Evolutionary conservation across 2,888 invertebrate species (phyloP).

Genomic region (Rapana venosa): DNA sequence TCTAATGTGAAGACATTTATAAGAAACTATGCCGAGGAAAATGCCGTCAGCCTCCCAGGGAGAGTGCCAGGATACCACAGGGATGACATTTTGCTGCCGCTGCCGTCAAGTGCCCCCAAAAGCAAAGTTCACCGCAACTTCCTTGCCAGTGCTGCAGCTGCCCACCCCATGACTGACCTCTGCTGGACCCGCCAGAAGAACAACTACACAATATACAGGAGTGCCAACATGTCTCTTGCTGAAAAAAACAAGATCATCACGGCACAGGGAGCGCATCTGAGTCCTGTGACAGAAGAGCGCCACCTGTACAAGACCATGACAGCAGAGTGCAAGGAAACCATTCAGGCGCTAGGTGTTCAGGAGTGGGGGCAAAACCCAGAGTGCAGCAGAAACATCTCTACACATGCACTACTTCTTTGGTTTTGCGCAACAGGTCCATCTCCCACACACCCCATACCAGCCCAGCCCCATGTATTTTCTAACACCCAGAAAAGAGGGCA

Average conservation of each 20-base stretch:
- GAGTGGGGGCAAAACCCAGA: background rate
- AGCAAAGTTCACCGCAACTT: background rate
- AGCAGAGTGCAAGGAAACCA: background rate
- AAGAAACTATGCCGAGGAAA: background rate
- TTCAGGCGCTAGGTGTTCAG: background rate
- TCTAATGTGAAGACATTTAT: background rate
- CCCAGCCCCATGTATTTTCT: conserved; percentile 59
- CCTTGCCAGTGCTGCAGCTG: background rate
- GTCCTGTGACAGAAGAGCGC: background rate
- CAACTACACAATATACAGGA: conserved; percentile 23
- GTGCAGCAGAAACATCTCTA: too few species aligned
- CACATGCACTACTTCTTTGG: conserved; percentile 55
- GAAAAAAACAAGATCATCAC: too few species aligned
- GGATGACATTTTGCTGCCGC: background rate
- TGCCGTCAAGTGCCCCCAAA: background rate
- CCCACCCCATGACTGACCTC: conserved; percentile 46
- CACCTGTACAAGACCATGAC: background rate
- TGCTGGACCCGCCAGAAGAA: conserved; percentile 52
- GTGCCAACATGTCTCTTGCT: background rate
- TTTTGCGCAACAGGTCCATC: conserved; percentile 57
- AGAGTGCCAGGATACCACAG: background rate
- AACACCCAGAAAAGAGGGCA: conserved; percentile 56
- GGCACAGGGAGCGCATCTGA: too few species aligned
- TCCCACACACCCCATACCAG: conserved; percentile 55
- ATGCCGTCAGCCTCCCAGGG: background rate